Evolutionary conservation across 2,888 invertebrate genomes (phyloP), one percentile per base, ranked within the genome.

Genomic region (Lucinisca nassula): DNA sequence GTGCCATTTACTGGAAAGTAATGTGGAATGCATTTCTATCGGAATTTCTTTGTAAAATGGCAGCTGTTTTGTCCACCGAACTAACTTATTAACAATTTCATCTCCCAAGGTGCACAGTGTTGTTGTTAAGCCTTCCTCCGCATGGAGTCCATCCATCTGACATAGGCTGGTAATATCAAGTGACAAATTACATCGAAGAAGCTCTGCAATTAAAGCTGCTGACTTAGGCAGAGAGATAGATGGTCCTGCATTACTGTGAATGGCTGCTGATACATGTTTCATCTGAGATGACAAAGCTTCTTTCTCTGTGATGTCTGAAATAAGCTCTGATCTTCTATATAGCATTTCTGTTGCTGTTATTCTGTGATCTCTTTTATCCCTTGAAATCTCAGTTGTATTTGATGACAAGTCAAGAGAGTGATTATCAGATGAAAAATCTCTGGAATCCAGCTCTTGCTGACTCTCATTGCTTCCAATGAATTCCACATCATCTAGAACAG

Each of bases 1-100:
- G 96, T 99, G 99, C 99, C 99, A 99, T 97, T 99, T 99, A 97
- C 99, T 98, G 95, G 99, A 99, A 95, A 99, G 97, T 93, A 99
- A 97, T 97, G 98, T 98, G 90, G 99, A 99, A 80, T 94, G 94
- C 14, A 97, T 98, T 97, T 99, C 98, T 95, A 99, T 98, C 79
- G 99, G 99, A 93, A 99, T 98, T 97, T 99, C 99, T 96, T 98
- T 97, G 96, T 99, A 99, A 97, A 99, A 99, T 84, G 99, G 99
- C 96, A 99, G 97, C 97, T 99, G 98, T 97, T 99, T 99, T 95
- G 99, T 99, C 99, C 99, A 99, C 97, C 99, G 99, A 92, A 99
- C 99, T 97, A 99, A 97, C 97, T 99, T 99, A 97, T 98, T 98
- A 84, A 99, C 99, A 95, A 99, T 99, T 92, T 99, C 99, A 97